A percentile compares a stretch with the other conserved stretches of the same genome.
phyloP scores from a whole-genome alignment of 2,888 invertebrate genomes.

The Himalopsyche anomala region DNA sequence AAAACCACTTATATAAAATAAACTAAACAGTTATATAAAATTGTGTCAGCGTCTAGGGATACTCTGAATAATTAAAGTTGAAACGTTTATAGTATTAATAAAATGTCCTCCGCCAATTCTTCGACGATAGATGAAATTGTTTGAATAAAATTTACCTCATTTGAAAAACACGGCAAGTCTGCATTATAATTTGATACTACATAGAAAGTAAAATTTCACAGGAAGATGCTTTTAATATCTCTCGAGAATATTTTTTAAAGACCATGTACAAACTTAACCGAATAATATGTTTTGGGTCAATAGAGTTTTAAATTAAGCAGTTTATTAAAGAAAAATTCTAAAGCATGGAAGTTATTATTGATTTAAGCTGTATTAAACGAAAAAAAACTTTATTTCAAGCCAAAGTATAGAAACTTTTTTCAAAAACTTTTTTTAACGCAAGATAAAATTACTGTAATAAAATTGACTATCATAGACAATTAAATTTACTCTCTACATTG shows the following conservation, averaged over 20 bases:
- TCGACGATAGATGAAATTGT: slow-evolving; percentile 14
- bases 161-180: neutral
- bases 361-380: too few species aligned
- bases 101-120: slow-evolving; percentile 36
- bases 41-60: neutral
- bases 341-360: too few species aligned
- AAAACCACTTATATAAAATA: neutral
- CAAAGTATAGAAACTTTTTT: too few species aligned
- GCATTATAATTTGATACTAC: neutral
- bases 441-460: too few species aligned
- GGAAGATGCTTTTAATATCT: neutral
- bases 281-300: too few species aligned
- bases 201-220: neutral
- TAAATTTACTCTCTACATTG: too few species aligned
- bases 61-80: slow-evolving; percentile 49
- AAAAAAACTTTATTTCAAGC: too few species aligned
- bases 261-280: too few species aligned
- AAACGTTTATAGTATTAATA: slow-evolving; percentile 49
- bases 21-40: slow-evolving; percentile 10
- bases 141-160: slow-evolving; percentile 22
- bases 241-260: neutral
- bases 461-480: too few species aligned
- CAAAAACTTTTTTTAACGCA: too few species aligned
- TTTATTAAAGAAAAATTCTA: too few species aligned
- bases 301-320: too few species aligned